A percentile compares a stretch with the other conserved stretches of the same genome.
These are phyloP conservation scores for Parauchenoglanis ngamensis DNA, from an alignment of 2,797 vertebrate genomes.

Conservation along the genomic window DNA sequence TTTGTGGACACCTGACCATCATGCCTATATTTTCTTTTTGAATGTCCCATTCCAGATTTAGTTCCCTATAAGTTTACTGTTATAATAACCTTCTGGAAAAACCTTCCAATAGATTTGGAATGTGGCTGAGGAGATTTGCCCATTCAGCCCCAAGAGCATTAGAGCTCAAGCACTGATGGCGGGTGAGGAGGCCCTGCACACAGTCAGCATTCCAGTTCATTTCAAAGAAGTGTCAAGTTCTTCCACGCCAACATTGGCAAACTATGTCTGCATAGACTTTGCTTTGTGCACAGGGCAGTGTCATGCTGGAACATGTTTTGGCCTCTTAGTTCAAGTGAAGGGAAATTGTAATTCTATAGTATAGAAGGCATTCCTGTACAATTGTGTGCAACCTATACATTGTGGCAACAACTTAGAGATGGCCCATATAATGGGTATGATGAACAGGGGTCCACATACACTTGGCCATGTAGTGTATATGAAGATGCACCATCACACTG, in stretches of 20 bases:
- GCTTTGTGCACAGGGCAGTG: not conserved
- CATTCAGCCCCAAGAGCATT: not conserved
- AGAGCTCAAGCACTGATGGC: not conserved
- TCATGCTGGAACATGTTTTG: not conserved
- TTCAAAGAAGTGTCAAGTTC: not conserved
- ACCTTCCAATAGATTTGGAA: not conserved
- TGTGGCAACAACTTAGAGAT: not conserved
- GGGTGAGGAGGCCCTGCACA: not conserved
- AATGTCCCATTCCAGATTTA: not conserved
- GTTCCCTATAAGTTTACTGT: not conserved
- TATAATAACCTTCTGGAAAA: not conserved
- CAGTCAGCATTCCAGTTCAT: not conserved
- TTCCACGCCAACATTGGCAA: not conserved
- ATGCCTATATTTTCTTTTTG: not conserved
- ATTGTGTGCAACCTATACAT: not conserved
- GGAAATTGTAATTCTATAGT: not conserved
- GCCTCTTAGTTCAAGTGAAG: not conserved
- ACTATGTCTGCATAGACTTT: too few species aligned
- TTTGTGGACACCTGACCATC: not conserved
- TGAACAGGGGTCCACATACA: not conserved
- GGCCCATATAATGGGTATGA: not conserved
- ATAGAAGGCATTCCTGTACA: not conserved
- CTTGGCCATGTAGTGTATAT: not conserved
- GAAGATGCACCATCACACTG: not conserved
- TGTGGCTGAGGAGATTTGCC: not conserved